phyloP scores from a whole-genome alignment of 2,888 invertebrate genomes.

The Lasioglossum morio region DNA sequence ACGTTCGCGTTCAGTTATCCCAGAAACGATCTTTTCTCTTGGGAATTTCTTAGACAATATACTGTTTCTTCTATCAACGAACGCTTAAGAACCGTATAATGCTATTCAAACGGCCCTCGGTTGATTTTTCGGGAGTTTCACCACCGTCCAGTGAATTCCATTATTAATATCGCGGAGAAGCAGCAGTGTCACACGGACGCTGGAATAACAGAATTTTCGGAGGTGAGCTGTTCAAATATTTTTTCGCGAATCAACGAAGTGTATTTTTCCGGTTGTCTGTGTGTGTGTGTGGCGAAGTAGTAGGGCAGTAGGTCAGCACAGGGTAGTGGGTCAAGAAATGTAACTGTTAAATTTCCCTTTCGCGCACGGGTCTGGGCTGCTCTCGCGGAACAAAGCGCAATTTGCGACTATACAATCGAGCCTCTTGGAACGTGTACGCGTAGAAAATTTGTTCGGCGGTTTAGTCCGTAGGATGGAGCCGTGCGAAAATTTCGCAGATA shows the following conservation, averaged over 20 bases:
- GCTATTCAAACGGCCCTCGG: neutral
- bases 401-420: neutral
- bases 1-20: neutral
- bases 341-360: neutral
- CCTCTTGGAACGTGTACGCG: neutral
- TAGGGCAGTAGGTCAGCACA: neutral
- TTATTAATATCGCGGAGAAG: neutral
- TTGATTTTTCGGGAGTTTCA: neutral
- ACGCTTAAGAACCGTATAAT: neutral
- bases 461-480: neutral
- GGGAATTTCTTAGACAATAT: neutral
- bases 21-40: neutral
- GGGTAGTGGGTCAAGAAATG: constrained; percentile 4
- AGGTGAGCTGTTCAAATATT: neutral
- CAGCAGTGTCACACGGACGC: neutral
- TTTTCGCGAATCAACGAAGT: neutral
- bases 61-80: neutral
- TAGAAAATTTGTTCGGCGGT: neutral
- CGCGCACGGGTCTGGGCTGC: neutral
- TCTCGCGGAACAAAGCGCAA: neutral
- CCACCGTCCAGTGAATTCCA: neutral
- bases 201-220: neutral
- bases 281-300: neutral
- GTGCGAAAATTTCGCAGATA: neutral
- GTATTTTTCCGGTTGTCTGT: neutral